Conservation (phyloP, 2,113 vertebrate genomes). For the Callipepla californica region DNA sequence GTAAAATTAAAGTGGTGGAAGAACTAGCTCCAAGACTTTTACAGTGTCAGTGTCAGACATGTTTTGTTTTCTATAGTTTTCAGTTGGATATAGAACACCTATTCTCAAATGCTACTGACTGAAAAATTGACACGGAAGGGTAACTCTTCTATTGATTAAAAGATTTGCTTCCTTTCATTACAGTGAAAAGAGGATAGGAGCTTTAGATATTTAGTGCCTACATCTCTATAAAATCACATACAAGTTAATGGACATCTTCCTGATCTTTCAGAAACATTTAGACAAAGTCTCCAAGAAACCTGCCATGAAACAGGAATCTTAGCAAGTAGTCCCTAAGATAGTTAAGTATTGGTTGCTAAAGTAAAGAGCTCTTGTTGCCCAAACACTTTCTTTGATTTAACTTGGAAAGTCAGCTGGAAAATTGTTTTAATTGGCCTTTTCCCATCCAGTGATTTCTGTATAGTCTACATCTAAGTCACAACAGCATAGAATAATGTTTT, state of each 20-base stretch:
- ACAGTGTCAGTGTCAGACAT: neutral
- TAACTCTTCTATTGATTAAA: neutral
- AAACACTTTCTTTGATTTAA: slow-evolving; percentile 33
- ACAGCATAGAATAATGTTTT: slow-evolving; percentile 6
- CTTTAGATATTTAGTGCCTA: neutral
- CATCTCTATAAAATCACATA: neutral
- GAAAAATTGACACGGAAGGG: neutral
- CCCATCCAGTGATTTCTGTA: neutral
- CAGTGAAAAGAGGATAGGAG: neutral
- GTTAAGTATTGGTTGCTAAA: slow-evolving; percentile 19
- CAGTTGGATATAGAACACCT: neutral
- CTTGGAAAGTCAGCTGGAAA: slow-evolving; percentile 46
- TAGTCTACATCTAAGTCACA: slow-evolving; percentile 30
- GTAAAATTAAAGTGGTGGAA: neutral
- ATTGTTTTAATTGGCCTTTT: slow-evolving; percentile 30
- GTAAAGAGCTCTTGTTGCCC: slow-evolving; percentile 47
- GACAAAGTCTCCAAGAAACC: neutral
- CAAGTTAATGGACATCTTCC: neutral
- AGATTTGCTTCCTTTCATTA: neutral
- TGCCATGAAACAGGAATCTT: slow-evolving; percentile 26
- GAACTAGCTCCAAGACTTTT: neutral
- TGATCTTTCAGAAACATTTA: slow-evolving; percentile 4
- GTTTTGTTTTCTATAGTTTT: neutral
- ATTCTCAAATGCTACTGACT: neutral
- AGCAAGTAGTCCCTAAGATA: slow-evolving; percentile 4